Conservation (phyloP, 2,113 vertebrate genomes). For the Ciconia stormi region DNA sequence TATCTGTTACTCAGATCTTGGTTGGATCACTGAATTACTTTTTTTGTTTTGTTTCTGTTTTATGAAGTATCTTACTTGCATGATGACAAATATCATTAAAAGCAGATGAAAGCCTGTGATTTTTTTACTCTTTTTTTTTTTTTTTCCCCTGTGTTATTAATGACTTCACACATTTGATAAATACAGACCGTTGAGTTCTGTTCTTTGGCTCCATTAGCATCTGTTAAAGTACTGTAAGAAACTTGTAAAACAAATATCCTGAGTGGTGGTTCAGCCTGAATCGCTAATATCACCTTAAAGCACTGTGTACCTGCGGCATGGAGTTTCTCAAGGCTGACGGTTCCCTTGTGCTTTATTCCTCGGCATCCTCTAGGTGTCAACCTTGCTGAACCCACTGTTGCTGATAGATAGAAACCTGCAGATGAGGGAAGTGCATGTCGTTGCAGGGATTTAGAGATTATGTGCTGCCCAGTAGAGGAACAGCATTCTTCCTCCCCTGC, state of each 20-base stretch:
- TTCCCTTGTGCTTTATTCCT: neutral
- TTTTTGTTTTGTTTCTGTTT: neutral
- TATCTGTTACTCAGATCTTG: neutral
- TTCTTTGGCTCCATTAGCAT: neutral
- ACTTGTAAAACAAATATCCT: neutral
- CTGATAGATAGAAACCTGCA: neutral
- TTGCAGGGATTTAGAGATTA: neutral
- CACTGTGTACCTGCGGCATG: rapidly evolving
- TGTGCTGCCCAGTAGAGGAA: neutral
- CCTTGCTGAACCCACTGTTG: neutral
- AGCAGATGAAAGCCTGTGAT: neutral
- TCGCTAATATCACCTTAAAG: neutral
- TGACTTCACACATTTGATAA: neutral
- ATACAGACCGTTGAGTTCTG: neutral
- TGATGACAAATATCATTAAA: neutral
- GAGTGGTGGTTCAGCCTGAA: neutral
- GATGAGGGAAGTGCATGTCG: neutral
- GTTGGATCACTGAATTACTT: neutral
- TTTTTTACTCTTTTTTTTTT: neutral
- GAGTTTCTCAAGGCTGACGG: neutral
- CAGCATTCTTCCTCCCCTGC: neutral
- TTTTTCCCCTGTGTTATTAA: neutral
- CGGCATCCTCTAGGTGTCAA: neutral
- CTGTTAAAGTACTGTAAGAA: neutral
- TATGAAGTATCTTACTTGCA: neutral